phyloP scores from a whole-genome alignment of 2,888 invertebrate species.

The Poecilobothrus nobilitatus region DNA sequence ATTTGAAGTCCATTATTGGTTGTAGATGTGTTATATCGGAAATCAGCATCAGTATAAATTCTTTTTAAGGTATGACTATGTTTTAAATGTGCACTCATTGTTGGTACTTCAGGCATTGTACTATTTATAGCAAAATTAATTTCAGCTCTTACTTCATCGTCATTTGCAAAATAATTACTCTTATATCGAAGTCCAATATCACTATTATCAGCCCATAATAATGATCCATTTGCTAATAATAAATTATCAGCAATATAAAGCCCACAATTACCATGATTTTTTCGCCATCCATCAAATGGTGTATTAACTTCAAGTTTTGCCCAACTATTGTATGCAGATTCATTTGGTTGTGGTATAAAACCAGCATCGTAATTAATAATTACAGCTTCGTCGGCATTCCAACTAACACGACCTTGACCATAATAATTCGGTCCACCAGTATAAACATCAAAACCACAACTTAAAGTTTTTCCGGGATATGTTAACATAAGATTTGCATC shows the following conservation, averaged over 20 bases:
- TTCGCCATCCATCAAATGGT: conserved; percentile 51
- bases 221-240: conserved; percentile 47
- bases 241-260: conserved; percentile 47
- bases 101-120: conserved; percentile 52
- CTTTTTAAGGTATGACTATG: conserved; percentile 48
- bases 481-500: conserved; percentile 56
- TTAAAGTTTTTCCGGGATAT: conserved; percentile 67
- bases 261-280: conserved; percentile 47
- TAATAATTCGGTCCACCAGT: conserved; percentile 37
- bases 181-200: conserved; percentile 49
- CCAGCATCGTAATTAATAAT: conserved; percentile 36
- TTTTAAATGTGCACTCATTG: conserved; percentile 48
- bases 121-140: conserved; percentile 50
- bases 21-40: conserved; percentile 43
- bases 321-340: conserved; percentile 36
- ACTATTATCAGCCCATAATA: conserved; percentile 55
- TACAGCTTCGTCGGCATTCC: conserved; percentile 59
- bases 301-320: conserved; percentile 47
- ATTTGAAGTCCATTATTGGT: conserved; percentile 44
- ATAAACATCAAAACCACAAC: conserved; percentile 55
- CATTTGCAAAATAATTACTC: conserved; percentile 45
- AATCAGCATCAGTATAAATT: conserved; percentile 46
- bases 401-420: conserved; percentile 53
- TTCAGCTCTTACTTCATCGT: conserved; percentile 44
- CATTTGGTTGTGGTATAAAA: conserved; percentile 42